Base-by-base conservation (phyloP, 2,888 invertebrate genomes). In the Stenolophus ochropezus region DNA sequence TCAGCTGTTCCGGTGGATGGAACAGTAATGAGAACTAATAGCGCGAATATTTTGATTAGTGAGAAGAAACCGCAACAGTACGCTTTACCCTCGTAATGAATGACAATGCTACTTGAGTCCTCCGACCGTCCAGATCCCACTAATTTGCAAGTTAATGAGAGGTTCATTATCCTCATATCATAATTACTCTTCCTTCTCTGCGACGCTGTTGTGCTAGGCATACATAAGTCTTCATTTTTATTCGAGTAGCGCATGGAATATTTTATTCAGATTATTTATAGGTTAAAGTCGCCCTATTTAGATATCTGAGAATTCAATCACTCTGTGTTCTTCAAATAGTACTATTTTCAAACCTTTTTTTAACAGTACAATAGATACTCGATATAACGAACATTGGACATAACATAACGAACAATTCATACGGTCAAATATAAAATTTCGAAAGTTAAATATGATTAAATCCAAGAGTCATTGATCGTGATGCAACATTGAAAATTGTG, bases 61-160 rank as follows among this genome's bases (percentile, higher is more conserved):
- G 8, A 25, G 16, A 51, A 42, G 33, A 42, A 42, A 42, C 33
- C 71, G 21, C 47, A 25, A 73, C 51, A 47, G 49, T n/a, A 21
- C 49, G 47, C 49, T 47, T 49, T 47, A 73, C 49, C 14, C 20
- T 20, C 49, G 5, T 73, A 73, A 73, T 51, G 73, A 73, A 73
- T 73, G 73, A 73, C 73, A 73, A 49, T 73, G 49, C 73, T 20
- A 73, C 51, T 61, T 61, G n/a, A 61, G 61, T 23, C 11, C 47
- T 21, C n/a, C 47, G 20, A 25, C 42, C 61, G 21, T 65, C n/a
- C 47, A 78, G 65, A 58, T 49, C 65, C 49, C 25, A 18, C 69
- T 51, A 79, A 79, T 79, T 79, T 79, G 71, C 71, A 79, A 79
- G 69, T 71, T 79, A 79, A 79, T 71, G 79, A 79, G 51, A 20